phyloP scores from a whole-genome alignment of 2,113 vertebrate species.

The Turnix velox region DNA sequence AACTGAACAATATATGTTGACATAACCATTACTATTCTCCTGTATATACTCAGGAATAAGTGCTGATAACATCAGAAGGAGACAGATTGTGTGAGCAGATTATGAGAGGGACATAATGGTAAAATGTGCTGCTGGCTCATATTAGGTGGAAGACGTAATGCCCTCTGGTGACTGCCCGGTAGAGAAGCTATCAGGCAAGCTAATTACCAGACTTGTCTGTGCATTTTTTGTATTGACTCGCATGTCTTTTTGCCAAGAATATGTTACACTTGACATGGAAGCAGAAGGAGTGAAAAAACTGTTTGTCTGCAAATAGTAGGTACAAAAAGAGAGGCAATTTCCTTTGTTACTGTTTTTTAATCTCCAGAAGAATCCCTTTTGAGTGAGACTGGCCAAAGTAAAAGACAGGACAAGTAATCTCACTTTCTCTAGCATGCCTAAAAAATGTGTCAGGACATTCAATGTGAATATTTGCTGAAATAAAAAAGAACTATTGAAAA shows the following conservation, averaged over 20 bases:
- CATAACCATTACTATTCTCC: neutral
- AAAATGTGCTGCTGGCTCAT: neutral
- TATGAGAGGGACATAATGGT: neutral
- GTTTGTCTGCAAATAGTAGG: neutral
- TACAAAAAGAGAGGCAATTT: neutral
- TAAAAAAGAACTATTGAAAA: neutral
- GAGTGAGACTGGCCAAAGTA: neutral
- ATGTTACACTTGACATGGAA: neutral
- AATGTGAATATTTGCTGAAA: neutral
- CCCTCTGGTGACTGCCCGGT: neutral
- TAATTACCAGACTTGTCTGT: neutral
- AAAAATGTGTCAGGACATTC: neutral
- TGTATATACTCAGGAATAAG: neutral
- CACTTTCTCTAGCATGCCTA: neutral
- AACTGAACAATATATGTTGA: neutral
- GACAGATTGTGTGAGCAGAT: neutral
- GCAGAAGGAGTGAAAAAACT: neutral
- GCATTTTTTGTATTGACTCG: neutral
- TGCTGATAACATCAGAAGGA: neutral
- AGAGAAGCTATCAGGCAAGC: neutral
- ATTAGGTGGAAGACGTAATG: neutral
- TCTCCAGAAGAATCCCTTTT: neutral
- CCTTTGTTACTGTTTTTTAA: neutral
- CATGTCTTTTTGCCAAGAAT: neutral
- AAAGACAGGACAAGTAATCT: neutral